Percentiles rank a stretch among this genome's conserved stretches.
phyloP scores from a whole-genome alignment of 2,888 invertebrate genomes.

The Andrena minutula region DNA sequence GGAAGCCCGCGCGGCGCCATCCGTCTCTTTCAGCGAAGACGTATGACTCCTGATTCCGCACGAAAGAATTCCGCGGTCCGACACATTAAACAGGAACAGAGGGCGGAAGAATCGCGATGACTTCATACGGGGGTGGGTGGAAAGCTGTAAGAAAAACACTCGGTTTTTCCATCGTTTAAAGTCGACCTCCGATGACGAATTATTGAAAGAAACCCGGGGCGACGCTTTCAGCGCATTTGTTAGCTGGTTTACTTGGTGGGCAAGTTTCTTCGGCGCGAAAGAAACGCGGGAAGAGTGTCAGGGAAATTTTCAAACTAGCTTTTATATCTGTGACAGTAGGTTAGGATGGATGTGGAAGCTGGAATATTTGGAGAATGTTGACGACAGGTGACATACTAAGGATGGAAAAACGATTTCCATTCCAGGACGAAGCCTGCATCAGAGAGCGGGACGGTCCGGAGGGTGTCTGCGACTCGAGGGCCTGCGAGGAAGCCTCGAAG shows the following conservation, averaged over 20 bases:
- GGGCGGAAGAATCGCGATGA: not conserved
- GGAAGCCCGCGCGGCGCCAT: constrained; percentile 8
- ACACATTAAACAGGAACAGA: constrained; percentile 25
- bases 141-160: not conserved
- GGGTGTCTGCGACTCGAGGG: constrained; percentile 80
- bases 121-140: not conserved
- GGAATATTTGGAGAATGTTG: not conserved
- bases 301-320: not conserved
- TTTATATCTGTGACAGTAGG: not conserved
- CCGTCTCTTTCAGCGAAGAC: constrained; percentile 52
- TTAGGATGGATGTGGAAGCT: not conserved
- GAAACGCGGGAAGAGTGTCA: not conserved
- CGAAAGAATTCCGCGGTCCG: not conserved
- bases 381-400: not conserved
- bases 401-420: constrained; percentile 22
- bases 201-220: constrained; percentile 1
- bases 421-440: constrained; percentile 83
- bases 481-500: constrained; percentile 82
- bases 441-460: constrained; percentile 81
- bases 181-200: constrained; percentile 21
- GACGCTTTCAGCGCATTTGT: constrained; percentile 8
- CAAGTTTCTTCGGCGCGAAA: not conserved
- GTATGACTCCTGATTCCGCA: constrained; percentile 26
- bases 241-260: not conserved
- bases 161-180: constrained; percentile 2